phyloP scores from a whole-genome alignment of 2,888 invertebrate genomes.

The Platycheirus rosarum region DNA sequence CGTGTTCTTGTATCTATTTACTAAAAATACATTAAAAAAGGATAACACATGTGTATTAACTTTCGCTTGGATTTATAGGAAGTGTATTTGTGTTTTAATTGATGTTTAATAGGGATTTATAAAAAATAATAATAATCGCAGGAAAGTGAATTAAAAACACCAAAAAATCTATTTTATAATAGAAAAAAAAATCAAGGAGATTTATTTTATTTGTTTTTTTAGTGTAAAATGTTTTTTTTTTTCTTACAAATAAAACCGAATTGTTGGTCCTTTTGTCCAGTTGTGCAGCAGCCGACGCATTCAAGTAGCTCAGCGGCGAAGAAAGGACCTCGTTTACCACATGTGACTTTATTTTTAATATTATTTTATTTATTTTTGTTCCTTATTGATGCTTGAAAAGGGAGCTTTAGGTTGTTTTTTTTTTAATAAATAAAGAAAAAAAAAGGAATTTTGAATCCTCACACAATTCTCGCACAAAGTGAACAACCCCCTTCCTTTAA shows the following conservation, averaged over 20 bases:
- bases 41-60: constrained; percentile 40
- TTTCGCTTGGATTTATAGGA: constrained; percentile 44
- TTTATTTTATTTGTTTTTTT: neutral
- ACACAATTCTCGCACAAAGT: constrained; percentile 34
- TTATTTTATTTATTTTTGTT: constrained; percentile 20
- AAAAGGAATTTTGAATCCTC: no score
- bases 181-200: constrained; percentile 39
- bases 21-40: neutral
- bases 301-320: constrained; percentile 38
- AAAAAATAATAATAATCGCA: constrained; percentile 44
- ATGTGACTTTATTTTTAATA: constrained; percentile 62
- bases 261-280: constrained; percentile 33
- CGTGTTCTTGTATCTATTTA: constrained; percentile 22
- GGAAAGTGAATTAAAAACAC: constrained; percentile 53
- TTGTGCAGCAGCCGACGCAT: constrained; percentile 7
- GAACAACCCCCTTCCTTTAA: constrained; percentile 51
- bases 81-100: constrained; percentile 67
- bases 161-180: constrained; percentile 7
- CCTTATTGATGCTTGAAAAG: constrained; percentile 29
- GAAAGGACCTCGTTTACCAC: constrained; percentile 67
- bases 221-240: neutral
- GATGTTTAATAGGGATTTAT: constrained; percentile 58
- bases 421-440: constrained; percentile 2
- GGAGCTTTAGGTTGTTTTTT: constrained; percentile 22
- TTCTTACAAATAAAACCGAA: constrained; percentile 31